Base-by-base conservation (phyloP, 1,140 invertebrate species). In the Hycleus cichorii region DNA sequence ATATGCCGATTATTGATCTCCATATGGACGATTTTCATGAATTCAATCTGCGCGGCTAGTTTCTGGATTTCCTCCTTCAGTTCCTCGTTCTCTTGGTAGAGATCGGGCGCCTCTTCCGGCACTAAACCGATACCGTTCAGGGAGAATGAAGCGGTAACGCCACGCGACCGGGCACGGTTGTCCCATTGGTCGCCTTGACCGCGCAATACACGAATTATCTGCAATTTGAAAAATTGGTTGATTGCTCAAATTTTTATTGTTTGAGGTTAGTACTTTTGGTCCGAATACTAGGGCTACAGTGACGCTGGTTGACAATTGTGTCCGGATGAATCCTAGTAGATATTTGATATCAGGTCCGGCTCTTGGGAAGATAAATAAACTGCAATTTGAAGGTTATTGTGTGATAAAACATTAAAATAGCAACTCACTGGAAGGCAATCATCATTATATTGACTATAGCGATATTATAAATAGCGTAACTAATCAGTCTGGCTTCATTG, bases 381-480 rank as follows among this genome's bases (percentile, higher is more conserved):
- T 92, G 76, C 62, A 60, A 39, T 52, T 50, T 57, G 10, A 2
- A 18, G 18, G 18, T 18, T 18, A 18, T 39, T 39, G 47, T 53
- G 42, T 39, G 39, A 60, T 48, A 5, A n/a, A 47, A 27, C 7
- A 39, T 2, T 27, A 40, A 52, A 57, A 51, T 7, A 44, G 38
- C 18, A 55, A 90, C 90, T 88, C 81, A 95, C 92, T 93, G 91
- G 65, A 95, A 86, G 3, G 88, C 84, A 47, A 93, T 85, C 87
- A 95, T 92, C 26, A 90, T 80, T 40, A 88, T 91, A 73, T 95
- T 95, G 59, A 95, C 89, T 47, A 90, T 80, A 51, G 92, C 90
- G 63, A 95, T 95, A 73, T 95, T 95, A 76, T 96, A 95, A 53
- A 95, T 93, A 5, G 92, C 90, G 75, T 91, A 93, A 42, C 89